Base-by-base conservation (phyloP, 2,113 vertebrate genomes). In the Acanthochromis polyacanthus region DNA sequence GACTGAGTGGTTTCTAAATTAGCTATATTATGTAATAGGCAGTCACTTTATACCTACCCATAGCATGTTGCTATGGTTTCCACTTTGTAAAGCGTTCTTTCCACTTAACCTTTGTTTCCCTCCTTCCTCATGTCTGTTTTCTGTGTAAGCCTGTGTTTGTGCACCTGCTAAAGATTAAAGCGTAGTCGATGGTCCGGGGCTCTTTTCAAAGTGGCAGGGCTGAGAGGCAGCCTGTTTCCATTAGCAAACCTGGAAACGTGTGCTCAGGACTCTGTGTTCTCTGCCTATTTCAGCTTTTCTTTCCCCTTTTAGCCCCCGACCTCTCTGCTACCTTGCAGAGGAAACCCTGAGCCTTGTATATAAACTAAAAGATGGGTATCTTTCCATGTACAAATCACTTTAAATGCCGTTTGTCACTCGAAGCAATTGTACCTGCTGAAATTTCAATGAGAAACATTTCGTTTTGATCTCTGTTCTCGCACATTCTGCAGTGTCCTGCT, bases 121-220 rank as follows among this genome's bases (percentile, higher is more conserved):
- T 36, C 61, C 36, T 38, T 77, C 67, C 51, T 57, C 72, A 8
- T 56, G 69, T 78, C 48, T 83, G n/a, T 82, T 83, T 78, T 83
- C 61, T 50, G 25, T 52, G 65, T 57, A 63, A 63, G 71, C 50
- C 51, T 19, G 65, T 64, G 78, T 91, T 79, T 78, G 80, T 90
- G 87, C 91, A 91, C 90, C 91, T 94, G 92, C 84, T 65, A 71
- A 88, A 92, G 91, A 93, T 91, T 92, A 92, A 92, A 92, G 89
- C 68, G 4, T 46, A 52, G 48, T 75, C n/a, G 81, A 81, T 66
- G 63, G 86, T 77, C 67, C 16, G 19, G 68, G 51, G 75, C 76
- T 88, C 81, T 84, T 87, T 88, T 83, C 71, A 84, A 80, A 67
- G 79, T 57, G 65, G 76, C 80, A 60, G 38, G 64, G 75, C 78